Base-by-base conservation (phyloP, 2,888 invertebrate genomes). In the Taphrorychus bicolor region DNA sequence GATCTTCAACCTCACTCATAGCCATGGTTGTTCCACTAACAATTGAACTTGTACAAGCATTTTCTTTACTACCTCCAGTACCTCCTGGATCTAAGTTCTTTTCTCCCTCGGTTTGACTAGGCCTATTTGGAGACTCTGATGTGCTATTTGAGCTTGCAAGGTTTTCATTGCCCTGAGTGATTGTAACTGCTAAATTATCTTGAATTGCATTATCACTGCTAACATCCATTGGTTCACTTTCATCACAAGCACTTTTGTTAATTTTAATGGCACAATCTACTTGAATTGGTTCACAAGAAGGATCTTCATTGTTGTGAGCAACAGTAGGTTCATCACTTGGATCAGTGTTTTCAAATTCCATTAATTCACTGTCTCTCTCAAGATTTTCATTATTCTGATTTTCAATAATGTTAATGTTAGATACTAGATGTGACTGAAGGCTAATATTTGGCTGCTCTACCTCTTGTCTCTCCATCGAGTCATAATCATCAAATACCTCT, bases 301-400 rank as follows among this genome's bases (percentile, higher is more conserved):
- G 9, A 22, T n/a, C 7, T 21, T 52, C 52, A 45, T 32, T 41
- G 5, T 54, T 18, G 48, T 59, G 22, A 52, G 24, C 18, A 21
- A 17, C 32, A 22, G 7, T 21, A 32, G 40, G 21, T 49, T 48
- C 21, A 18, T 2, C 19, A 18, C 3, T 19, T 11, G 19, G 11
- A 41, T 61, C 69, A 24, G 23, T 18, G 24, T 18, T 54, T 52
- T 64, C 57, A 56, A 48, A 23, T 52, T 66, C 69, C 65, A 65
- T 66, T 45, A 69, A 24, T 60, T 70, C 69, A 66, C 48, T 64
- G 66, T 71, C 71, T 14, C 69, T 42, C 48, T 69, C 69, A 23
- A 66, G 63, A 59, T 71, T 71, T 69, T 71, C 71, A 69, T 71
- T 71, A 57, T 69, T 71, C 45, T 71, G 69, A 57, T 70, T 71